These are phyloP conservation scores for Garra rufa DNA, from an alignment of 2,113 vertebrate species.

Conservation along the genomic window DNA sequence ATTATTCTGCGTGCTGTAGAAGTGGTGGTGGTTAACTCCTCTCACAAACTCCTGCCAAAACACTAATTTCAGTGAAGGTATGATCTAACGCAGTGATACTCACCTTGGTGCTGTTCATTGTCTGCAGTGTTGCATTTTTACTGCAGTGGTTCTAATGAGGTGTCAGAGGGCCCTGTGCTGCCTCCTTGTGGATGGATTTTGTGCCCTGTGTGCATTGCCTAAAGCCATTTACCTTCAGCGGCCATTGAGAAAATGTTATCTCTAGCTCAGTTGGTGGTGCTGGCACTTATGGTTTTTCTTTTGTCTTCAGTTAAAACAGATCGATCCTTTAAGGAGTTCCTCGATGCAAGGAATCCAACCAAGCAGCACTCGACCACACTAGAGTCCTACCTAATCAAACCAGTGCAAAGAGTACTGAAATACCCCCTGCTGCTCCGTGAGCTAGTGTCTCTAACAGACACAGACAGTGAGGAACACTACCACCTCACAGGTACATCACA, in stretches of 20 bases:
- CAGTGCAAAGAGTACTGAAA: slow-evolving; percentile 96
- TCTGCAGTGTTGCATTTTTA: slow-evolving; percentile 47
- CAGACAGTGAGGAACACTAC: slow-evolving; percentile 95
- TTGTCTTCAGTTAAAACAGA: slow-evolving; percentile 87
- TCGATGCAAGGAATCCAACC: slow-evolving; percentile 91
- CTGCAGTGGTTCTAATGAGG: slow-evolving; percentile 53
- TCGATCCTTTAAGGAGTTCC: slow-evolving; percentile 90
- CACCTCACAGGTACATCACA: slow-evolving; percentile 87
- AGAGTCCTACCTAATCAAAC: slow-evolving; percentile 98
- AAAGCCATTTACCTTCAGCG: slow-evolving; percentile 7
- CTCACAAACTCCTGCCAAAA: background rate
- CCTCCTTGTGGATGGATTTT: slow-evolving; percentile 68
- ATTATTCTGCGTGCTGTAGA: slow-evolving; percentile 34
- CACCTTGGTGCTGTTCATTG: slow-evolving; percentile 20
- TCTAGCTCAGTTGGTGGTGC: background rate
- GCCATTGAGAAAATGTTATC: background rate
- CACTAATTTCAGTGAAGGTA: background rate
- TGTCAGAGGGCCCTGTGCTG: slow-evolving; percentile 54
- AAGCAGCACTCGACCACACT: slow-evolving; percentile 96
- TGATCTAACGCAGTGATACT: background rate
- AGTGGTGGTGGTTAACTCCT: slow-evolving; percentile 31
- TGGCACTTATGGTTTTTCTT: background rate
- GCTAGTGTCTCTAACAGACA: slow-evolving; percentile 92
- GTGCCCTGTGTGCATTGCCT: slow-evolving; percentile 49
- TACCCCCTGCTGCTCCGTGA: slow-evolving; percentile 94